Evolutionary conservation across 2,888 invertebrate species (phyloP).

Genomic region (Sinohyriopsis cumingii): DNA sequence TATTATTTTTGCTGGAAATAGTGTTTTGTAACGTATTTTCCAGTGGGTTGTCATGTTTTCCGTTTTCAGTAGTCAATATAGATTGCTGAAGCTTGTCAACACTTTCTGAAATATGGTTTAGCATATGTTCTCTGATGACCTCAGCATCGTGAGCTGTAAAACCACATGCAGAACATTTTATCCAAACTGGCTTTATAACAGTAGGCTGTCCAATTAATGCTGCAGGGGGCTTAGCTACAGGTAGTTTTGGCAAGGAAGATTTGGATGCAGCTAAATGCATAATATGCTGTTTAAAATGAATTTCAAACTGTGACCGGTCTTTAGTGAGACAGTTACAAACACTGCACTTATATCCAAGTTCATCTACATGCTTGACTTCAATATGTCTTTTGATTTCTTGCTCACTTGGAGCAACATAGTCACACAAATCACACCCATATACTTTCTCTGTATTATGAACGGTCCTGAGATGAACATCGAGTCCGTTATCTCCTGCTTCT

Average conservation of each 20-base stretch:
- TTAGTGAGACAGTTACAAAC: conserved; percentile 59
- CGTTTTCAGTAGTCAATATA: background rate
- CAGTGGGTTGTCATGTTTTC: background rate
- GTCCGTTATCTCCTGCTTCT: conserved; percentile 40
- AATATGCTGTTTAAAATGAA: conserved; percentile 50
- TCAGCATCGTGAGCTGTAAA: conserved; percentile 58
- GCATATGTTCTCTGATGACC: conserved; percentile 61
- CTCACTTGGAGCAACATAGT: conserved; percentile 53
- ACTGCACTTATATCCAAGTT: conserved; percentile 51
- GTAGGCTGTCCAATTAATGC: conserved; percentile 15
- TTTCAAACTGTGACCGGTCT: conserved; percentile 59
- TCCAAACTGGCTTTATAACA: conserved; percentile 45
- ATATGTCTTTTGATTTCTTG: conserved; percentile 50
- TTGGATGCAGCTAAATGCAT: conserved; percentile 7
- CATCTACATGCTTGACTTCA: conserved; percentile 31
- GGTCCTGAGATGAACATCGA: conserved; percentile 52
- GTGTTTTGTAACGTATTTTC: too few species aligned
- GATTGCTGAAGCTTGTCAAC: conserved; percentile 7
- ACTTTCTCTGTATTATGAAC: conserved; percentile 56
- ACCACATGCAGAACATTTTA: conserved; percentile 69
- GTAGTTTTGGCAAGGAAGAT: conserved; percentile 2
- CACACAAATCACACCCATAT: conserved; percentile 65
- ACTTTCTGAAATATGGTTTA: conserved; percentile 50
- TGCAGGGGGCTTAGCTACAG: conserved; percentile 1
- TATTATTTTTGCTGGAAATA: too few species aligned